These are phyloP conservation scores for Luperina nickerlii DNA, from an alignment of 2,888 invertebrate genomes.

Conservation along the genomic window DNA sequence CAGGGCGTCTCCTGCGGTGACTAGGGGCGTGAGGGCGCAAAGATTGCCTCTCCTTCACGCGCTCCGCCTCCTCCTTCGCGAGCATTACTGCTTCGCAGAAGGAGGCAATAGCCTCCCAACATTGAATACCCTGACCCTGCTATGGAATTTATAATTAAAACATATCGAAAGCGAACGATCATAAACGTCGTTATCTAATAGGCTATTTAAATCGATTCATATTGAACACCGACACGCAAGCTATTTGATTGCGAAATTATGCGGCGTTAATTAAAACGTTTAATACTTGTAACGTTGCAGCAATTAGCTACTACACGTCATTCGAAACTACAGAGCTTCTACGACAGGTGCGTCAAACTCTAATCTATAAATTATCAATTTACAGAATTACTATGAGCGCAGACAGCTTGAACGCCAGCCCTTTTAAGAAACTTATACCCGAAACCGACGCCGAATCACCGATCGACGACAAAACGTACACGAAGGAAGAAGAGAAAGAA, in stretches of 20 bases:
- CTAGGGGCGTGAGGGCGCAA: too few species aligned
- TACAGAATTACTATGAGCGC: constrained; percentile 87
- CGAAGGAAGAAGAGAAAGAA: constrained; percentile 81
- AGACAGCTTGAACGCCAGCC: constrained; percentile 87
- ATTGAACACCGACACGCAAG: constrained; percentile 49
- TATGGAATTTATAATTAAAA: constrained; percentile 27
- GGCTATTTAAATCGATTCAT: constrained; percentile 49
- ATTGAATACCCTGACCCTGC: constrained; percentile 15
- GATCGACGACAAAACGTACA: constrained; percentile 82
- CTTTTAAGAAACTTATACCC: constrained; percentile 72
- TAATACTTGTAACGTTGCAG: constrained; percentile 39
- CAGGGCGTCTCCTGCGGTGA: too few species aligned
- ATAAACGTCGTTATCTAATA: constrained; percentile 51
- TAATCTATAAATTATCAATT: constrained; percentile 58
- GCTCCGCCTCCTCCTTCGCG: too few species aligned
- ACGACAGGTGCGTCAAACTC: constrained; percentile 50
- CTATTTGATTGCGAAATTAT: constrained; percentile 52
- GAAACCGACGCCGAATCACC: constrained; percentile 71
- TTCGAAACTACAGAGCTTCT: constrained; percentile 51
- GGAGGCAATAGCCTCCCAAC: too few species aligned
- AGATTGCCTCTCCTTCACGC: too few species aligned
- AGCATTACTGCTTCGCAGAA: too few species aligned
- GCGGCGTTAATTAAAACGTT: constrained; percentile 51
- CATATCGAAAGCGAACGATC: constrained; percentile 30
- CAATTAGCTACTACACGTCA: constrained; percentile 49